Evolutionary conservation across 2,888 invertebrate genomes (phyloP), one percentile per base, ranked within the genome.

Genomic region (Dasypogon diadema): DNA sequence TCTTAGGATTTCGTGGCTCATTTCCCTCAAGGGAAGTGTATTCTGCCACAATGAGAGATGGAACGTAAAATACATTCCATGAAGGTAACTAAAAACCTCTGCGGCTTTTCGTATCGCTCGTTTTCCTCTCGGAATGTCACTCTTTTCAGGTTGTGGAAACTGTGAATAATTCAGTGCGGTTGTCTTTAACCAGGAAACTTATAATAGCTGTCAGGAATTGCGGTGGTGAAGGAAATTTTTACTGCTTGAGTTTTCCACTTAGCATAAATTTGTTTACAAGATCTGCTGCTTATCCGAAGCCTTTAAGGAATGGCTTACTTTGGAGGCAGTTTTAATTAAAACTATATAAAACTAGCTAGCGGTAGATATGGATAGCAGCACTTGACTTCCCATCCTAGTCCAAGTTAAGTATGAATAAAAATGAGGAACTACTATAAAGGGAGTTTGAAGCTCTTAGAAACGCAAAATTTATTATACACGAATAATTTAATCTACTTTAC

Each of bases 311-410:
- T 54, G 54, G 54, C 34, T 30, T 21, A 68, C 48, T 48, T 51
- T 22, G 26, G n/a, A 70, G 54, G 70, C 70, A 70, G 70, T 70
- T 70, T 70, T 70, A 70, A 70, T 70, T 70, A 70, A 70, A 70
- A 70, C 54, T 51, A 70, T 54, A 70, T 54, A 51, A 70, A 54
- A 42, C n/a, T n/a, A n/a, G n/a, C n/a, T n/a, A n/a, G n/a, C n/a
- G n/a, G 42, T 42, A 12, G 42, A 42, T 12, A n/a, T 42, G 42
- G 42, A 42, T 42, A 12, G n/a, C 12, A 3, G 12, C 42, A 42
- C 42, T 42, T n/a, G 42, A 42, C 42, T 42, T 42, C n/a, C 8
- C 10, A 12, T 42, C 42, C n/a, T n/a, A n/a, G n/a, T n/a, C n/a
- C n/a, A n/a, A 12, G 42, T 42, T 12, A 12, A n/a, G 42, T 42